Base-by-base conservation (phyloP, 2,888 invertebrate species). In the Xanthia togata region DNA sequence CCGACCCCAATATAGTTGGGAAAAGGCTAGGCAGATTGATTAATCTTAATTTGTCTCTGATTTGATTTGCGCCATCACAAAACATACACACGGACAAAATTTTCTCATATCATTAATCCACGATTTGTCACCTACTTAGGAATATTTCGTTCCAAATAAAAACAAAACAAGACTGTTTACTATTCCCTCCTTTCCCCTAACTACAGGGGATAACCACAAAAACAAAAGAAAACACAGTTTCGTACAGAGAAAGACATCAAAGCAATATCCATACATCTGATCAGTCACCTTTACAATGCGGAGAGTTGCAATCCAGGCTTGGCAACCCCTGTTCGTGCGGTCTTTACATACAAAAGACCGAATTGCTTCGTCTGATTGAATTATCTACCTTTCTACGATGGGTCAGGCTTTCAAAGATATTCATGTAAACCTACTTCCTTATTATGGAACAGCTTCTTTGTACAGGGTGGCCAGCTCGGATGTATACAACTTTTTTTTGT, bases 331-430 rank as follows among this genome's bases (percentile, higher is more conserved):
- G 89, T 91, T 90, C 93, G 92, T 92, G 93, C 93, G 94, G 94
- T 94, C 94, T 95, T 94, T 94, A 94, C 94, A 93, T 94, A 95
- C 94, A 96, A 96, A 95, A 94, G 95, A 93, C 93, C 91, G 93
- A 94, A 95, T 95, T 94, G 94, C 92, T 92, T 89, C 84, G 88
- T 85, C 91, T 95, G 94, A 96, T 96, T 95, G 95, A 96, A 95
- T 95, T 94, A 95, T 94, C 92, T 92, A 70, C 77, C 85, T 91
- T 90, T 86, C 92, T 90, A 90, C 63, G 55, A 70, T 85, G 86
- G 93, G 92, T 91, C 88, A 88, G 89, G 89, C 90, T 93, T 93
- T 93, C 82, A 91, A 88, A 87, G 89, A 90, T 92, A 93, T 93
- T 94, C 93, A 93, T 93, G 82, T 81, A 80, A 86, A 84, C 63